Conservation (phyloP, 1,140 invertebrate species). For the Drosophila pallidifrons region DNA sequence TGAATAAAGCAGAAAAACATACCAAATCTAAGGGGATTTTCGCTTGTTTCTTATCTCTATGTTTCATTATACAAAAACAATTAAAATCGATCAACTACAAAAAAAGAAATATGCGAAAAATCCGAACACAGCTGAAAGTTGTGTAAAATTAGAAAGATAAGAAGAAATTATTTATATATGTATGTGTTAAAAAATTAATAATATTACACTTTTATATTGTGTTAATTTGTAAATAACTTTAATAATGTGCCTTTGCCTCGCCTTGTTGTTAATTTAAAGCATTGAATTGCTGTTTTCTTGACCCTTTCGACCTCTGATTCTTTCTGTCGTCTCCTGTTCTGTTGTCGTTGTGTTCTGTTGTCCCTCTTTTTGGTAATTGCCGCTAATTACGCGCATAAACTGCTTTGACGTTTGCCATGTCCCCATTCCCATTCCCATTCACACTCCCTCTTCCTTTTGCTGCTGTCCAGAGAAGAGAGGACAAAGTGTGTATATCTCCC, state of each 20-base stretch:
- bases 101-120: no score
- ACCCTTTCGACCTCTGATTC: conserved; percentile 2
- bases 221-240: neutral
- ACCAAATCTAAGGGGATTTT: no score
- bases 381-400: conserved; percentile 78
- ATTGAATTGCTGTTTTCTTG: conserved; percentile 41
- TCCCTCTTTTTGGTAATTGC: conserved; percentile 57
- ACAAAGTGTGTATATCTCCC: neutral
- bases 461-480: neutral
- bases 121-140: no score
- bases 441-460: neutral
- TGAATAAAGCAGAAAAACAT: no score
- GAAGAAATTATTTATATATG: no score
- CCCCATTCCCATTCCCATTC: neutral
- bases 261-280: conserved; percentile 8
- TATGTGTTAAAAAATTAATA: no score
- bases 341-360: neutral
- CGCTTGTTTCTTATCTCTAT: no score
- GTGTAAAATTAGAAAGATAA: no score
- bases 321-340: neutral
- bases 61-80: no score
- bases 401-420: conserved; percentile 38
- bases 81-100: no score
- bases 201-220: no score
- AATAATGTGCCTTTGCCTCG: neutral